phyloP scores from a whole-genome alignment of 2,113 vertebrate genomes.

The Cisticola juncidis region DNA sequence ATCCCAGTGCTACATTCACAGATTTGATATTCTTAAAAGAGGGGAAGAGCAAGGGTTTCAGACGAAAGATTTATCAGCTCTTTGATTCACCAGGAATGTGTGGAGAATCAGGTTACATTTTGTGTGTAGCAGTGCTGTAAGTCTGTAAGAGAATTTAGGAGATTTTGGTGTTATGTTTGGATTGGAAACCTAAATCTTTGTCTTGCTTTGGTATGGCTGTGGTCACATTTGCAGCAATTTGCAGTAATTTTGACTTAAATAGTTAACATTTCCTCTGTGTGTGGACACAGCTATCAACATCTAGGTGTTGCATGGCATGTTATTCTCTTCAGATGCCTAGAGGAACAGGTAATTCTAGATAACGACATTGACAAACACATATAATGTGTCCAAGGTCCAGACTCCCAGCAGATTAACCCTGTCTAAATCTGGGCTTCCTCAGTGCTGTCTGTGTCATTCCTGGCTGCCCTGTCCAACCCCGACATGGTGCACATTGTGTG shows the following conservation, averaged over 20 bases:
- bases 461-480: neutral
- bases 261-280: neutral
- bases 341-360: neutral
- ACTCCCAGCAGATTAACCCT: neutral
- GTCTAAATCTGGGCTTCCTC: neutral
- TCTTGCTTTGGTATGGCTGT: neutral
- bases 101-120: neutral
- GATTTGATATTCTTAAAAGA: neutral
- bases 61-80: neutral
- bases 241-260: neutral
- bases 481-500: neutral
- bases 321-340: neutral
- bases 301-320: neutral
- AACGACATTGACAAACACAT: neutral
- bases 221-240: neutral
- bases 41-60: neutral
- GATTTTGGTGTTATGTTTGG: neutral
- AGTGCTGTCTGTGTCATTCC: neutral
- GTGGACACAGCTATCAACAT: neutral
- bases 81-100: neutral
- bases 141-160: neutral
- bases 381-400: neutral
- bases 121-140: neutral
- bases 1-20: neutral
- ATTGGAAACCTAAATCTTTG: neutral